Evolutionary conservation across 2,113 vertebrate species (phyloP), one percentile per base, ranked within the genome.

Genomic region (Dissostichus mawsoni): DNA sequence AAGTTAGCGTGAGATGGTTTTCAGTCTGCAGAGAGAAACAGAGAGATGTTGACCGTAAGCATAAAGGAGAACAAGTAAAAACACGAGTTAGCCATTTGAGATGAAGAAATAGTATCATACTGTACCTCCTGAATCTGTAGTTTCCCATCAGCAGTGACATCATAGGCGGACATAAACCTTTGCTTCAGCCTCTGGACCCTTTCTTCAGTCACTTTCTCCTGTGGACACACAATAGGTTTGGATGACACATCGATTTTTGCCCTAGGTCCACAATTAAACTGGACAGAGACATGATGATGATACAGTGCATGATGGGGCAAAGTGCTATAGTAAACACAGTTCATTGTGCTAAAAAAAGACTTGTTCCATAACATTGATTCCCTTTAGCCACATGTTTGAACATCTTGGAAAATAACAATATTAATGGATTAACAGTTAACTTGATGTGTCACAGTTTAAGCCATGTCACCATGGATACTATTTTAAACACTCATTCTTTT

Each of bases 91-190:
- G 36, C 5, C 1, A 63, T 57, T 5, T 72, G 4, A 79, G 45
- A 59, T 5, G 67, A 1, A 55, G 11, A 47, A 52, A 57, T 17
- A 0, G 29, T 17, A 10, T 23, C 14, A 16, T 88, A 20, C 20
- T 20, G 20, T 20, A 99, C 98, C 96, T 99, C 96, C 69, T 98
- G 95, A 81, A 99, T 98, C 88, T 95, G 95, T 51, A 98, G 88
- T 33, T 75, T 95, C 50, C 96, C 96, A 3, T 97, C 97, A 53
- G 96, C 66, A 0, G 95, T 95, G 69, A 93, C 81, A 9, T 96
- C 83, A 0, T 96, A 96, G 48, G 94, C 79, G 0, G 96, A 95
- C 96, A 96, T 94, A 33, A 98, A 96, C 45, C 94, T 92, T 78
- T 97, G 83, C 88, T 99, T 99, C 90, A 97, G 69, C 67, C 85